phyloP scores from a whole-genome alignment of 2,888 invertebrate genomes.

The Ophraella communa region DNA sequence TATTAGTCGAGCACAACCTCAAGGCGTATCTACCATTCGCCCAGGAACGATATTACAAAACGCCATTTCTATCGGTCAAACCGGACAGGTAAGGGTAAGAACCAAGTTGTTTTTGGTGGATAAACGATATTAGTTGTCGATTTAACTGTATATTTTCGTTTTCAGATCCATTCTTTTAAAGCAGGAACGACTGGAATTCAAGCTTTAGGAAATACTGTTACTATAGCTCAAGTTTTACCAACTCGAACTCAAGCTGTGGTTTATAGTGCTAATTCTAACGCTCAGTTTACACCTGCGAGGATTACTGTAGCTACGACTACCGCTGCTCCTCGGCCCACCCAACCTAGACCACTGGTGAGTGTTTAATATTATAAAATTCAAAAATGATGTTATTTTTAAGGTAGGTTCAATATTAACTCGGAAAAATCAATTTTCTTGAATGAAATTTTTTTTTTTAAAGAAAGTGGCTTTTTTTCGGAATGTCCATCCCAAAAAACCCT shows the following conservation, averaged over 20 bases:
- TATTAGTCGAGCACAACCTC: slow-evolving; percentile 53
- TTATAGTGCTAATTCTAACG: slow-evolving; percentile 52
- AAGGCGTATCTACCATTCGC: slow-evolving; percentile 52
- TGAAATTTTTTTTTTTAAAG: no score
- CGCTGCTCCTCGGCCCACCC: slow-evolving; percentile 41
- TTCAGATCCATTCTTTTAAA: slow-evolving; percentile 53
- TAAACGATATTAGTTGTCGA: no score
- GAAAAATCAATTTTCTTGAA: no score
- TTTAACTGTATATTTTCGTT: slow-evolving; percentile 7
- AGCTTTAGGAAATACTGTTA: slow-evolving; percentile 54
- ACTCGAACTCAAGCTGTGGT: slow-evolving; percentile 57
- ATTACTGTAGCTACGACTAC: slow-evolving; percentile 52
- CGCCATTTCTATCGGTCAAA: slow-evolving; percentile 57
- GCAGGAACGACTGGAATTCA: slow-evolving; percentile 53
- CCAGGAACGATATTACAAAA: slow-evolving; percentile 58
- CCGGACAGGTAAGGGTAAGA: slow-evolving; percentile 52
- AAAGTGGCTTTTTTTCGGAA: no score
- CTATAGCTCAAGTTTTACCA: slow-evolving; percentile 57
- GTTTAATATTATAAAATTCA: slow-evolving; percentile 5
- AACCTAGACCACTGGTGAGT: slow-evolving; percentile 51
- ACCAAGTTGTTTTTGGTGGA: no score
- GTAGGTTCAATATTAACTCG: no score
- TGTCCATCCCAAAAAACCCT: no score
- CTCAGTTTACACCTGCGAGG: slow-evolving; percentile 52
- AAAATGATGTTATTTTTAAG: no score